Percentiles rank a stretch among this genome's conserved stretches.
Conservation (phyloP, 2,113 vertebrate genomes). For the Ahaetulla prasina region DNA sequence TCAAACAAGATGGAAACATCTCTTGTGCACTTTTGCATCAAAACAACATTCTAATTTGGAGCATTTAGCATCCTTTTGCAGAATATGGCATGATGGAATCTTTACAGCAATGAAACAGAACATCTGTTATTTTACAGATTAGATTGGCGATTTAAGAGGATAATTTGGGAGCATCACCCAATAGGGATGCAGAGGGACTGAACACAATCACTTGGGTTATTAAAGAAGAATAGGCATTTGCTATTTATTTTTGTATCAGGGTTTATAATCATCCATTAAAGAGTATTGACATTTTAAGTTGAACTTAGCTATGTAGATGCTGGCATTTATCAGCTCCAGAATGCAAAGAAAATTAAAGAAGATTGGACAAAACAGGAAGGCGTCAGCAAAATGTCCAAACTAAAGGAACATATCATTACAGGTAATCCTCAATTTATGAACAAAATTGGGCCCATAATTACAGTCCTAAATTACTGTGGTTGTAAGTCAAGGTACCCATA, state of each 20-base stretch:
- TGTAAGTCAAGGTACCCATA: not conserved
- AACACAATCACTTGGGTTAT: rapidly evolving
- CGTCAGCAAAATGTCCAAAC: not conserved
- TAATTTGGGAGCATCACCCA: not conserved
- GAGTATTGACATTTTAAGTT: not conserved
- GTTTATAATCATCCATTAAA: not conserved
- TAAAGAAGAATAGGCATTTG: not conserved
- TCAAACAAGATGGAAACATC: not conserved
- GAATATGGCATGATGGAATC: rapidly evolving
- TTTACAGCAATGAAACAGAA: not conserved
- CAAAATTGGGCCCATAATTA: not conserved
- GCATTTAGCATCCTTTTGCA: not conserved
- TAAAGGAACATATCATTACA: not conserved
- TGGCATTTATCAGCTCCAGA: not conserved
- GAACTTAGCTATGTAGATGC: not conserved
- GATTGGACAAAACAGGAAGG: not conserved
- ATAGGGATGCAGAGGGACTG: not conserved
- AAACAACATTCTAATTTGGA: not conserved
- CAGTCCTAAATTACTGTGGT: not conserved
- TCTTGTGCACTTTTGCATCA: not conserved
- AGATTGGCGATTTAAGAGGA: not conserved
- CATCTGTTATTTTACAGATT: not conserved
- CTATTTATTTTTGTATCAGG: not conserved
- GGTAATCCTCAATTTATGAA: not conserved
- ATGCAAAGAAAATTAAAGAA: not conserved